phyloP scores from a whole-genome alignment of 2,113 vertebrate genomes.

The Bubalus kerabau region DNA sequence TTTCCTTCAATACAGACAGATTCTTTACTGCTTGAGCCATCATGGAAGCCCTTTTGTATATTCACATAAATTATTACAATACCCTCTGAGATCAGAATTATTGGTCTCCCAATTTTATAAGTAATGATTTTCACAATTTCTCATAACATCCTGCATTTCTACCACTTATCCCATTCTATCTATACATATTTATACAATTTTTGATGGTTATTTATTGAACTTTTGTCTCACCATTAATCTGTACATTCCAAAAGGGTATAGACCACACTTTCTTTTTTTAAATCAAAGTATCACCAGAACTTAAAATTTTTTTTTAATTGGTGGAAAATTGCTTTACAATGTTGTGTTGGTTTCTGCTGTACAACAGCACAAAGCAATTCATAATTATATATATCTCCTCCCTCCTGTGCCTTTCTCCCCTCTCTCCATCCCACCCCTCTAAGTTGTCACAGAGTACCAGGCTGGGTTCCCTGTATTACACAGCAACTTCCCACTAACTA shows the following conservation, averaged over 20 bases:
- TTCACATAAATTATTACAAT: neutral
- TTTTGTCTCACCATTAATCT: neutral
- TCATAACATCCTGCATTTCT: neutral
- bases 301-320: accelerated
- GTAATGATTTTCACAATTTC: neutral
- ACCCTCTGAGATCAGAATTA: neutral
- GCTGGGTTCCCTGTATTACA: neutral
- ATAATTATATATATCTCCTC: neutral
- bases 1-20: neutral
- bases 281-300: neutral
- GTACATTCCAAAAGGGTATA: neutral
- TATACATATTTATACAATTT: neutral
- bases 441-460: neutral
- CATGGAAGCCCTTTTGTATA: neutral
- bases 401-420: neutral
- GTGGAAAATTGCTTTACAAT: neutral
- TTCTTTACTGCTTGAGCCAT: neutral
- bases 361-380: neutral
- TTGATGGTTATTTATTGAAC: neutral
- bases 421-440: neutral
- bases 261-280: neutral
- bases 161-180: neutral
- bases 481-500: neutral
- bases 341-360: neutral
- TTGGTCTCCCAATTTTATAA: neutral